phyloP scores from a whole-genome alignment of 2,113 vertebrate genomes.

The Melanotaenia duboulayi region DNA sequence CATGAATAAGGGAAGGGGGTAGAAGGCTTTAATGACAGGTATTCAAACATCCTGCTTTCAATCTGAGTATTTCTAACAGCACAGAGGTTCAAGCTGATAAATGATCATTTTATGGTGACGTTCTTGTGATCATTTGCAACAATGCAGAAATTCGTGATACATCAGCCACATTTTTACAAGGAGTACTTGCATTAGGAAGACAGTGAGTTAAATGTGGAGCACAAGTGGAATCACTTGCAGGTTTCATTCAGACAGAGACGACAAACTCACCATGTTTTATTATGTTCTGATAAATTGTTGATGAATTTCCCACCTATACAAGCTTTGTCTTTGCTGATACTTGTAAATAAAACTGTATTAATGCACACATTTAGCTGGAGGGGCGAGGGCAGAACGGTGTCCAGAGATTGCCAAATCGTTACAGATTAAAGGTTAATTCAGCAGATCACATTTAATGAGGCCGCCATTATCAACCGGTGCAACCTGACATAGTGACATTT shows the following conservation, averaged over 20 bases:
- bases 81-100: background rate
- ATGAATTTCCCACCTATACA: background rate
- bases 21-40: background rate
- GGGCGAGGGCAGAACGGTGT: conserved; percentile 27
- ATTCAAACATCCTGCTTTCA: background rate
- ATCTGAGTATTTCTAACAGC: background rate
- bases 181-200: conserved; percentile 13
- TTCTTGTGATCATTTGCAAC: background rate
- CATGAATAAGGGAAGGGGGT: background rate
- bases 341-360: background rate
- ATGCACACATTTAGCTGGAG: background rate
- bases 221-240: conserved; percentile 1
- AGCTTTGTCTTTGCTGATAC: background rate
- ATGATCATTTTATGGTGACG: background rate
- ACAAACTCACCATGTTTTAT: background rate
- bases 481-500: conserved; percentile 72
- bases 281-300: background rate
- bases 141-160: background rate
- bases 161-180: conserved; percentile 22
- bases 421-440: conserved; percentile 75
- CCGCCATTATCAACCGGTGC: conserved; percentile 52
- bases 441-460: conserved; percentile 75
- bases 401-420: conserved; percentile 14
- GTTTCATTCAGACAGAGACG: conserved; percentile 25
- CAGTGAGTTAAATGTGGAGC: background rate